Base-by-base conservation (phyloP, 2,113 vertebrate species). In the Lepus europaeus region DNA sequence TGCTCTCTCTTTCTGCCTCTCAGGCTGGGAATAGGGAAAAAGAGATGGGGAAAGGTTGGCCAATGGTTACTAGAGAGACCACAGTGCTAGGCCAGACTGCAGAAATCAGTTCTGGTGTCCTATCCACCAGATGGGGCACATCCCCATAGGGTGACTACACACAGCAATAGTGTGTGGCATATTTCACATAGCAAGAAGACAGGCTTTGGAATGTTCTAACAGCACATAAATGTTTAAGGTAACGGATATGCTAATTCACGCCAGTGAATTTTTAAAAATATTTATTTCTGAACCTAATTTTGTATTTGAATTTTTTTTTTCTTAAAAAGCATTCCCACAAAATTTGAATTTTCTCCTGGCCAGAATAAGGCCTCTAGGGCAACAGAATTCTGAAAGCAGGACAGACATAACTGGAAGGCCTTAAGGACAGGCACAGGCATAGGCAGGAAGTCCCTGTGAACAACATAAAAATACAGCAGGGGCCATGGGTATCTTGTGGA, bases 281-380 rank as follows among this genome's bases (percentile, higher is more conserved):
- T 56, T 87, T 6, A 90, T 49, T 77, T 93, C 51, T 74, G 36
- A 79, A 74, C 23, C 63, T 56, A 89, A 49, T 69, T 91, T 80
- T 63, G 20, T 79, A 61, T 90, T 90, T 89, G n/a, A 87, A 79
- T 51, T 61, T 87, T 92, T 81, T 76, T 90, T 70, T 80, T 23
- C 64, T 39, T 87, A 91, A 93, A 81, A 23, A 29, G 29, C 36
- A 93, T 68, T 72, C 36, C 78, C 70, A 74, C 69, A 81, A 97
- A 92, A 84, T 25, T 27, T 59, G n/a, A 23, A 74, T 89, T 90
- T 81, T 56, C 2, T 80, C 29, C 70, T 68, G 22, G 39, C 82
- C 72, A 93, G 69, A 73, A 89, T n/a, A 90, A 29, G 17, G 51
- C 51, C 13, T n/a, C 36, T 78, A 45, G 59, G n/a, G 68, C 25